Base-by-base conservation (phyloP, 2,113 vertebrate species). In the Pica pica region DNA sequence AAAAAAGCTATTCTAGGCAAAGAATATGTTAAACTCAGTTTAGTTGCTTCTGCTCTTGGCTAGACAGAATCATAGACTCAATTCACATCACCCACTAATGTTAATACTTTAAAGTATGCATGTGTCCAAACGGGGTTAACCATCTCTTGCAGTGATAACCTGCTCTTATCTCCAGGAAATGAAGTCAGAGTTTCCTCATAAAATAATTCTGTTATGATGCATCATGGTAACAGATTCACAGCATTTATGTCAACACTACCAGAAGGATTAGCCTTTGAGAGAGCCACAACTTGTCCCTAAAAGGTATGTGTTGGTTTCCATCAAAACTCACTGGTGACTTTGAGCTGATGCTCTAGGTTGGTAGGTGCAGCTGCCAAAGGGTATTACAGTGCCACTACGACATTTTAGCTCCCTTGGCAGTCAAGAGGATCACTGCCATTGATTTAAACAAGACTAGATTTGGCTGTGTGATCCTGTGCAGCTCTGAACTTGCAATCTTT, bases 111-210 rank as follows among this genome's bases (percentile, higher is more conserved):
- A 55, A 82, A 41, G 14, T 13, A 37, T 23, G 35, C 68, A 59
- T 71, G 70, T 63, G 59, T 81, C 67, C 77, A 65, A 83, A 50
- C 0, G 0, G 53, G 80, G 76, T 87, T 83, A 96, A 78, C 91
- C 65, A 57, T 92, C 73, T 75, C 74, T 15, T 73, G 46, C 73
- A 81, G 65, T 49, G 50, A 86, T 89, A 85, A 93, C 35, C 55
- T 35, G 49, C 63, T 89, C 81, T 93, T 96, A 92, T 91, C 90
- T 95, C 56, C 85, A 83, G 92, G 85, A 95, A 95, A 93, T 71
- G 53, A n/a, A 97, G 92, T 83, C 93, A 95, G 78, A 92, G 81
- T 95, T 81, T 96, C 93, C 96, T 90, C 93, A 95, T 86, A 88
- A 96, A 96, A 92, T 90, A 91, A 73, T 77, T 83, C 79, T 95